Base-by-base conservation (phyloP, 1,140 invertebrate genomes). In the Chrysopa pallens region DNA sequence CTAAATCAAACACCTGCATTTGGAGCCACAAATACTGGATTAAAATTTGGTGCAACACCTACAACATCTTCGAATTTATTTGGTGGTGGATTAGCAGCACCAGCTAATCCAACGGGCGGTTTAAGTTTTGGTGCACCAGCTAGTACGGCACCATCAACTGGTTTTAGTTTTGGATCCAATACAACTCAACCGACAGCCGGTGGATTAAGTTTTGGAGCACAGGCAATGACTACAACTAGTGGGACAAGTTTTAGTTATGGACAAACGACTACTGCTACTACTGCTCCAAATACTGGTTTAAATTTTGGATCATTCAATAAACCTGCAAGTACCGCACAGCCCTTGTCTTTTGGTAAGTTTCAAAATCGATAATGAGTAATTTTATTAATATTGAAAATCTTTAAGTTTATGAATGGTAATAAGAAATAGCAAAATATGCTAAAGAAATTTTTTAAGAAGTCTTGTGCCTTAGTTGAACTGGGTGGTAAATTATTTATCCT, bases 151-250 rank as follows among this genome's bases (percentile, higher is more conserved):
- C 23, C 45, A 29, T 6, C 42, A 6, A 44, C 44, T n/a, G 35
- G 40, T 28, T 45, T 47, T 14, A 40, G n/a, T 36, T 46, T 49
- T 44, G 42, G 42, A 12, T 38, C 42, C 13, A 37, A 43, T 2
- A 14, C 44, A 12, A 28, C 41, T 9, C 27, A 48, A 4, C 35
- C 44, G 8, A 36, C 46, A 38, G 36, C 50, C 4, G 43, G 43
- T 37, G 47, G 48, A 37, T 51, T 60, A 36, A 47, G 50, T 40
- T 57, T 58, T 44, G 51, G 54, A 9, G 46, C 52, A 12, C 44
- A 51, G 12, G 38, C 46, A 12, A 39, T 46, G 33, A 46, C 29
- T 6, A 12, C 14, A 13, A 13, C 14, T 37, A 6, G 6, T 6
- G 7, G 11, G 8, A 7, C 11, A 28, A 4, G 11, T 14, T 29